Evolutionary conservation across 2,113 vertebrate genomes (phyloP), one percentile per base, ranked within the genome.

Genomic region (Odocoileus hemionus): DNA sequence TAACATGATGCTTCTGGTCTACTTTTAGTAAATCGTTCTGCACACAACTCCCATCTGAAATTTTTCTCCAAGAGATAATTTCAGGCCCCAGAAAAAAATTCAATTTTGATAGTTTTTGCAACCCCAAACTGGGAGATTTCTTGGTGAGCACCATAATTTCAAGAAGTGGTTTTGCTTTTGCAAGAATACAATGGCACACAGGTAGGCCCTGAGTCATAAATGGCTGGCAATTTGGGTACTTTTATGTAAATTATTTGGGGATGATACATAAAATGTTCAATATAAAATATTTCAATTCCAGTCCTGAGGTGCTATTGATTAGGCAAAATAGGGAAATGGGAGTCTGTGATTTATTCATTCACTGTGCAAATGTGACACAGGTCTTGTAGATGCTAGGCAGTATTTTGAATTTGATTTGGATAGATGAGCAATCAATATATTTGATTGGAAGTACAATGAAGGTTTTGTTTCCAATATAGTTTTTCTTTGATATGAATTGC

Each of bases 61-160:
- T 19, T 96, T 96, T 96, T 94, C 79, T 96, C 70, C 45, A 92
- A 91, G 60, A 94, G 58, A 94, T 58, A 95, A 97, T 95, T 93
- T 98, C 89, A 96, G 92, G 25, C 36, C 86, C 78, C 52, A 86
- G 67, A 90, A 39, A 86, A 86, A 98, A 98, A 61, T 58, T 19
- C 23, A 90, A 39, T 98, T 95, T 97, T 95, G 97, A 78, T 94
- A 85, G 54, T 86, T 25, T 97, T 7, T 96, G 64, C 67, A 92
- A 95, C 91, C 95, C 95, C 96, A 95, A 36, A 87, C 6, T 94
- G 76, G 87, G 87, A 96, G 82, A 98, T 96, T 95, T 84, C 83
- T 95, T 96, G 96, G 91, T 54, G 94, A 83, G 13, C 25, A 13
- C 9, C 12, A 33, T 45, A 28, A 88, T 82, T 97, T 97, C 52